Conservation (phyloP, 2,113 vertebrate species). For the Dermatemys mawii region DNA sequence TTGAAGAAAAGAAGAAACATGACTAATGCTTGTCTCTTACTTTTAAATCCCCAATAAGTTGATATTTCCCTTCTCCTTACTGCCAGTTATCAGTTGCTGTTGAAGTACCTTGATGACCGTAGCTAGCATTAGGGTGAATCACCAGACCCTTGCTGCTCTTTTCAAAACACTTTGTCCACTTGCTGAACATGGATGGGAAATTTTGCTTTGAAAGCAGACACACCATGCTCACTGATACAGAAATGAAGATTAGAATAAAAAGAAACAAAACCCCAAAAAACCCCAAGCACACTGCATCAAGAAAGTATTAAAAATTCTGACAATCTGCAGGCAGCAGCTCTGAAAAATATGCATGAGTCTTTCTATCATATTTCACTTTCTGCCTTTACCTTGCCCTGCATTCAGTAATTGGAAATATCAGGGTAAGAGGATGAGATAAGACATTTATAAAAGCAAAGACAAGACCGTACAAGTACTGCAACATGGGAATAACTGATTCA, state of each 20-base stretch:
- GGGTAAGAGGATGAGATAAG: background rate
- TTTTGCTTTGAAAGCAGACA: constrained; percentile 39
- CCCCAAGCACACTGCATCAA: background rate
- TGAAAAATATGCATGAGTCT: background rate
- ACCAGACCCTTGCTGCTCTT: background rate
- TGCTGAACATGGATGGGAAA: constrained; percentile 19
- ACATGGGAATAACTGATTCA: background rate
- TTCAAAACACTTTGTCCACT: background rate
- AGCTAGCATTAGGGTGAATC: accelerated
- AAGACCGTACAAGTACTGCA: accelerated
- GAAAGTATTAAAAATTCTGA: constrained; percentile 35
- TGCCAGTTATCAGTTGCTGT: background rate
- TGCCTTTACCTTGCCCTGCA: background rate
- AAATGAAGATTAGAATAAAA: constrained; percentile 50
- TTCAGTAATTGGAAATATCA: background rate
- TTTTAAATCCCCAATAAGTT: background rate
- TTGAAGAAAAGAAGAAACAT: constrained; percentile 18
- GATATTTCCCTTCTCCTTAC: background rate
- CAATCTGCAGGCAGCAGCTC: constrained; percentile 38
- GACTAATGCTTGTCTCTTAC: background rate
- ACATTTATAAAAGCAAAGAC: constrained; percentile 4
- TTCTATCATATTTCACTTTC: background rate
- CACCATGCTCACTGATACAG: background rate
- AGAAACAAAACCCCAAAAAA: background rate
- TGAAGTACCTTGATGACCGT: background rate